Evolutionary conservation across 2,888 invertebrate genomes (phyloP).

Genomic region (Nomada goodeniana): DNA sequence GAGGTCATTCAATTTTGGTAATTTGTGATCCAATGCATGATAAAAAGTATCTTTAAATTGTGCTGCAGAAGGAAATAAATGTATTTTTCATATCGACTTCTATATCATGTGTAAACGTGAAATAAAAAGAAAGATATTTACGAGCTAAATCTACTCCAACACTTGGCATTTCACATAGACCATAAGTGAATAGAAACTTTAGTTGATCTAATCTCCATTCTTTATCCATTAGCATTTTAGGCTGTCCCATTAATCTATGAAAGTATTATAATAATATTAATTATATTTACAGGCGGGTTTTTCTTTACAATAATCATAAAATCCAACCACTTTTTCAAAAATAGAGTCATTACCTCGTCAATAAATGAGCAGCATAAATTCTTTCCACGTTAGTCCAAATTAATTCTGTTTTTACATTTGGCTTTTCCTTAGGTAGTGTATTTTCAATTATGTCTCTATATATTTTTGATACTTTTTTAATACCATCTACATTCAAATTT

Average conservation of each 20-base stretch:
- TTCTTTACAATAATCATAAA: not conserved
- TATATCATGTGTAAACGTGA: not conserved
- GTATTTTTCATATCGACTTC: not conserved
- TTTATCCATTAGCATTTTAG: constrained; percentile 85
- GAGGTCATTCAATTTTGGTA: constrained; percentile 88
- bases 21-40: constrained; percentile 89
- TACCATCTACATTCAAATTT: constrained; percentile 87
- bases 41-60: constrained; percentile 89
- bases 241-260: constrained; percentile 85
- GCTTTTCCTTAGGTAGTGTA: constrained; percentile 85
- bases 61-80: constrained; percentile 80
- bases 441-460: constrained; percentile 88
- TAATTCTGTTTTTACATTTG: constrained; percentile 84
- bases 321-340: constrained; percentile 73
- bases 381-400: constrained; percentile 89
- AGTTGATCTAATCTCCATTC: constrained; percentile 89
- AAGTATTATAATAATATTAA: constrained; percentile 5
- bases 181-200: constrained; percentile 88
- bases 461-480: constrained; percentile 87
- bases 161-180: constrained; percentile 87
- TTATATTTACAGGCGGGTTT: not conserved
- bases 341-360: constrained; percentile 79
- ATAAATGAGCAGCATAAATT: constrained; percentile 87
- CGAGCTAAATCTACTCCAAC: constrained; percentile 88
- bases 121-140: constrained; percentile 79